Conservation (phyloP, 2,113 vertebrate species). For the Psammodynastes pulverulentus region DNA sequence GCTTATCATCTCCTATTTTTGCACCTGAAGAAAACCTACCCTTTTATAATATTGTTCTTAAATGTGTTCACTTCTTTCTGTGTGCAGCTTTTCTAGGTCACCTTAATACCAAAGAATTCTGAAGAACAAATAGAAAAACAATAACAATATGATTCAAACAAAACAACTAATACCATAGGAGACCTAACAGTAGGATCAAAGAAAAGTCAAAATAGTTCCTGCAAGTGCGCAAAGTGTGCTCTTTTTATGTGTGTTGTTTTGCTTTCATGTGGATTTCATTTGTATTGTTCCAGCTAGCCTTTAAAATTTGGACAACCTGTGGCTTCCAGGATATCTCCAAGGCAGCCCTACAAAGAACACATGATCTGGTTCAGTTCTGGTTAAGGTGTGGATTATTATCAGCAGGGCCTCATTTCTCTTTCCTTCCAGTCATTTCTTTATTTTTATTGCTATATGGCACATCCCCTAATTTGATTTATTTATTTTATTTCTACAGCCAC, state of each 20-base stretch:
- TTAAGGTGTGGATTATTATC: not conserved
- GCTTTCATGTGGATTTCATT: not conserved
- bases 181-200: not conserved
- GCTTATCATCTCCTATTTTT: not conserved
- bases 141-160: not conserved
- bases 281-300: not conserved
- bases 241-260: not conserved
- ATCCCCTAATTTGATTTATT: not conserved
- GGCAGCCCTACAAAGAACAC: not conserved
- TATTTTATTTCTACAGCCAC: not conserved
- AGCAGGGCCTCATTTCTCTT: not conserved
- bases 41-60: not conserved
- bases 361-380: not conserved
- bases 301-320: not conserved
- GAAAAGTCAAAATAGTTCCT: not conserved
- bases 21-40: not conserved
- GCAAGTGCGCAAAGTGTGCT: not conserved
- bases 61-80: not conserved
- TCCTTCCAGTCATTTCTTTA: not conserved
- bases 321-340: not conserved
- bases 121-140: not conserved
- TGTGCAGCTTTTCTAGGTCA: not conserved
- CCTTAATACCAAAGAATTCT: not conserved
- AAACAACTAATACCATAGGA: not conserved
- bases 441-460: not conserved